Evolutionary conservation across 2,797 vertebrate genomes (phyloP).

Genomic region (Sphenopsis melanotis): DNA sequence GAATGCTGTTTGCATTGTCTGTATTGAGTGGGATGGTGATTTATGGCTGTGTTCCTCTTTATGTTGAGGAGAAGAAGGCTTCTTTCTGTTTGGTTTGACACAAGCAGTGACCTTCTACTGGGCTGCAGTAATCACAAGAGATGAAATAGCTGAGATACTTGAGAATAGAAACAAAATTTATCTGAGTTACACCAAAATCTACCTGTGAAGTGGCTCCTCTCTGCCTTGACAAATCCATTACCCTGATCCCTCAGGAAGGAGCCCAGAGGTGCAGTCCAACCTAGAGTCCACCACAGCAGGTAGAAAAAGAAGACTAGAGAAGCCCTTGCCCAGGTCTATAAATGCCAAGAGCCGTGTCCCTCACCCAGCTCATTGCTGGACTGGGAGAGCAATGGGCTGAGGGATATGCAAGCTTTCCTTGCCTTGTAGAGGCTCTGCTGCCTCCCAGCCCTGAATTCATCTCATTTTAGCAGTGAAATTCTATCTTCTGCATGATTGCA

Average conservation of each 20-base stretch:
- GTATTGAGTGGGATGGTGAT: background rate
- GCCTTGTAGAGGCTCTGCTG: background rate
- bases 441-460: background rate
- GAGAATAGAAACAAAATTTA: background rate
- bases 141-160: background rate
- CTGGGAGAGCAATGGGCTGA: background rate
- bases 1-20: background rate
- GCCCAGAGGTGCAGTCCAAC: background rate
- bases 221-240: background rate
- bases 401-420: background rate
- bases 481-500: constrained; percentile 31
- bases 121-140: background rate
- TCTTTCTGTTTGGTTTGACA: background rate
- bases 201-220: background rate
- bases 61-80: background rate
- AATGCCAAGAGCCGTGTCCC: background rate
- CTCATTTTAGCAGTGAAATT: constrained; percentile 39
- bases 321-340: background rate
- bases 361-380: background rate
- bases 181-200: background rate
- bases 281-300: background rate
- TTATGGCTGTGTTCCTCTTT: background rate
- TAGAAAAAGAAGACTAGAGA: background rate
- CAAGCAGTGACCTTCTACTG: background rate
- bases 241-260: background rate